Evolutionary conservation across 2,888 invertebrate genomes (phyloP), one percentile per base, ranked within the genome.

Genomic region (Eumerus sabulonum): DNA sequence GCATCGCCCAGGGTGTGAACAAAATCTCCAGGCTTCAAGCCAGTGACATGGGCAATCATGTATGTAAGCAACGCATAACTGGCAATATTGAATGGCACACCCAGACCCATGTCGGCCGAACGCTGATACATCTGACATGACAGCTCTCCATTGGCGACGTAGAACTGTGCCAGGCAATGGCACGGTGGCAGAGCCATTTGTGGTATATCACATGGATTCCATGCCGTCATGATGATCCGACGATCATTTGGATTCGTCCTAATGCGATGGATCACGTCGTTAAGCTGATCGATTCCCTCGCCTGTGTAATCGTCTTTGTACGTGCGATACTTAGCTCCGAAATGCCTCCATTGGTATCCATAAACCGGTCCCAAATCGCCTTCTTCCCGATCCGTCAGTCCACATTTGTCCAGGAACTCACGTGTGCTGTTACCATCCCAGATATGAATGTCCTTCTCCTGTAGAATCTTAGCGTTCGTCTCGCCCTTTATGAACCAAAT

Each of bases 291-390:
- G 40, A 97, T 90, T n/a, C 99, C 99, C 90, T 92, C 88, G 0
- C 93, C 93, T 1, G 90, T 91, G 86, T 99, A 99, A 88, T 98
- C 94, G 16, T 94, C 91, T 82, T 94, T 91, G 90, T 95, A 94
- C 83, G 94, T 92, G 53, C 91, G 90, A 88, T 99, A 99, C 84
- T 94, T 90, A 0, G 98, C 98, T 14, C 99, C 99, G 90, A 94
- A 98, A 87, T 99, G 98, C 70, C 98, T 92, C 99, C 99, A 99
- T 87, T 99, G 99, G 86, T 99, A 99, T 0, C 98, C 99, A 90
- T 99, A 99, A 1, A 99, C 93, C 0, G 99, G 99, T 0, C 98
- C 98, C 48, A 99, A 91, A 89, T 99, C 99, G 68, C 98, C 98
- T 90, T 96, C 97, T 86, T 94, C 94, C 63, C 98, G 91, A 53